Base-by-base conservation (phyloP, 2,888 invertebrate genomes). In the Eupithecia dodoneata region DNA sequence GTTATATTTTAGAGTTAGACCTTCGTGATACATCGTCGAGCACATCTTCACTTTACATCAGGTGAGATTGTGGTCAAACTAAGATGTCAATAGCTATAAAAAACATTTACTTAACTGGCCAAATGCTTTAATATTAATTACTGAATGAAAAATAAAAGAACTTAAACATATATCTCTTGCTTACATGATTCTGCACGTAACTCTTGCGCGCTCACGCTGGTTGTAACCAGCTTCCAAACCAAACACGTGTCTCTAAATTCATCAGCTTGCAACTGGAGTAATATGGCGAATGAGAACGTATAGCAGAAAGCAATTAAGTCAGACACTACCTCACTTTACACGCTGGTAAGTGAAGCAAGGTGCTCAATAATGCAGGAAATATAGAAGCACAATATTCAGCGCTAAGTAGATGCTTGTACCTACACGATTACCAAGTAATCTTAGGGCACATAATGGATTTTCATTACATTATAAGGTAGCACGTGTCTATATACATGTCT, bases 311-410 rank as follows among this genome's bases (percentile, higher is more conserved):
- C 15, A 42, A 66, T 66, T 42, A 66, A 15, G 42, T 42, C 15
- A 42, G 15, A 66, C 66, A 66, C 42, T 9, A 18, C n/a, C 18
- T 66, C 42, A 42, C 66, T 42, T 15, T 18, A 42, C 15, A 6
- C 13, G 7, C 42, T 18, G 66, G 5, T 41, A 41, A 5, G 41
- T 15, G 66, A 18, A 59, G n/a, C 55, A 7, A 66, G 66, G 15
- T 66, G 42, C 42, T 66, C 66, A 66, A 66, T 66, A 66, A 66
- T 66, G 66, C 42, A 66, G 42, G 66, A 42, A 6, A 42, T 15
- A 66, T 41, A 5, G 42, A 66, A 66, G 15, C 42, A 15, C 66
- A 15, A 66, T 66, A 66, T 42, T 66, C 66, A 66, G 55, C 15
- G 66, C 42, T 65, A 65, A 65, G 41, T 65, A 65, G 9, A n/a